Percentiles rank a stretch among this genome's conserved stretches.
Conservation (phyloP, 2,113 vertebrate species). For the Astatoreochromis straeleni region DNA sequence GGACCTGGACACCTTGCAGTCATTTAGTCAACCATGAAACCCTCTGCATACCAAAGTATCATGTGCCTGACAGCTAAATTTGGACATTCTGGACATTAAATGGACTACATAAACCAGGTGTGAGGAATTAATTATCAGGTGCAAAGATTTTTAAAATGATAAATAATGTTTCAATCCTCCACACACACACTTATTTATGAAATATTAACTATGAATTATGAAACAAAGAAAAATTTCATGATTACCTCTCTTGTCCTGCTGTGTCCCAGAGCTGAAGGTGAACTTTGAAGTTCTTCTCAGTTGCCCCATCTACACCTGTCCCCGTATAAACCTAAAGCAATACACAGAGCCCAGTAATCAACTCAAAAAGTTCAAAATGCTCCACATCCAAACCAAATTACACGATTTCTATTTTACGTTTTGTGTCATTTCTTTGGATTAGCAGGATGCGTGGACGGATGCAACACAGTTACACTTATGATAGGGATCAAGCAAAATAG, state of each 20-base stretch:
- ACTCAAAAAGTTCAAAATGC: background rate
- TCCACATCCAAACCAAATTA: background rate
- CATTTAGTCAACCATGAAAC: background rate
- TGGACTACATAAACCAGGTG: background rate
- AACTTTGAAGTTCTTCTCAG: conserved; percentile 82
- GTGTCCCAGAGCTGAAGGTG: conserved; percentile 98
- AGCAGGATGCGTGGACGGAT: background rate
- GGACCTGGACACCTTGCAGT: background rate
- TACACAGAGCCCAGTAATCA: background rate
- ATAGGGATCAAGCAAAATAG: background rate
- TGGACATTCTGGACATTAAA: background rate
- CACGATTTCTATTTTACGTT: fast-evolving
- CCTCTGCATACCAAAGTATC: background rate
- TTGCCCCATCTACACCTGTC: conserved; percentile 75
- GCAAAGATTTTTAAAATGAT: background rate
- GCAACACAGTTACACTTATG: background rate
- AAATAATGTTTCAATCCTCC: background rate
- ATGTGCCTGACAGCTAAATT: background rate
- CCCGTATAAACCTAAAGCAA: conserved; percentile 77
- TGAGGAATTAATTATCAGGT: background rate
- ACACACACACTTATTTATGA: background rate
- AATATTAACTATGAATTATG: background rate
- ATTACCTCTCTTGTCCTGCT: conserved; percentile 89
- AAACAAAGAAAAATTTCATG: background rate
- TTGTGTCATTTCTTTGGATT: background rate